A percentile compares a stretch with the other conserved stretches of the same genome.
phyloP scores from a whole-genome alignment of 2,888 invertebrate genomes.

The Acrocyrtus sp. region DNA sequence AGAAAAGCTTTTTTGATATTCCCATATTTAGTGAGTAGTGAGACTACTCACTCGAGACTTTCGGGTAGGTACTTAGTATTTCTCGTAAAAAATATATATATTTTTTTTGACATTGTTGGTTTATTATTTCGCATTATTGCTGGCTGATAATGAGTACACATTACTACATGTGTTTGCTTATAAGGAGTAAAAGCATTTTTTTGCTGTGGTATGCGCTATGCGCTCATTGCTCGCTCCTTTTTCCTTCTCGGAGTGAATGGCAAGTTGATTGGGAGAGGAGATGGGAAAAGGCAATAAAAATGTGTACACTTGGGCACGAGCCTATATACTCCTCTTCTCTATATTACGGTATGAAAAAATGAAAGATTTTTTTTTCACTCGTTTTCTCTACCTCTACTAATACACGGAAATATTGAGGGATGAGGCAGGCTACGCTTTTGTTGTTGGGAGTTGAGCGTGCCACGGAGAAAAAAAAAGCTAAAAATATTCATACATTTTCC shows the following conservation, averaged over 20 bases:
- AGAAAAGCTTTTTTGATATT: too few relatives aligned
- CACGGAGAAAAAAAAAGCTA: background rate
- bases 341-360: too few relatives aligned
- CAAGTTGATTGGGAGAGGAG: background rate
- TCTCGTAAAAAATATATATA: too few relatives aligned
- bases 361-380: too few relatives aligned
- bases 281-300: conserved; percentile 18
- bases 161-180: background rate
- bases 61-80: background rate
- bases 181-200: background rate
- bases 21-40: background rate
- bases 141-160: background rate
- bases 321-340: background rate
- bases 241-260: background rate
- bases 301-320: conserved; percentile 16
- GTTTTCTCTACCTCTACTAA: too few relatives aligned
- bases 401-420: background rate
- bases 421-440: background rate
- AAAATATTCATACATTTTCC: background rate
- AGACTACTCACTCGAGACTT: background rate
- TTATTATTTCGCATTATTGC: background rate
- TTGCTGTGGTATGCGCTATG: background rate
- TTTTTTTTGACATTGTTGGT: background rate
- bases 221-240: too few relatives aligned
- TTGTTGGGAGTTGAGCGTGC: too few relatives aligned